Evolutionary conservation across 2,888 invertebrate species (phyloP).

Genomic region (Heliothis peltigera): DNA sequence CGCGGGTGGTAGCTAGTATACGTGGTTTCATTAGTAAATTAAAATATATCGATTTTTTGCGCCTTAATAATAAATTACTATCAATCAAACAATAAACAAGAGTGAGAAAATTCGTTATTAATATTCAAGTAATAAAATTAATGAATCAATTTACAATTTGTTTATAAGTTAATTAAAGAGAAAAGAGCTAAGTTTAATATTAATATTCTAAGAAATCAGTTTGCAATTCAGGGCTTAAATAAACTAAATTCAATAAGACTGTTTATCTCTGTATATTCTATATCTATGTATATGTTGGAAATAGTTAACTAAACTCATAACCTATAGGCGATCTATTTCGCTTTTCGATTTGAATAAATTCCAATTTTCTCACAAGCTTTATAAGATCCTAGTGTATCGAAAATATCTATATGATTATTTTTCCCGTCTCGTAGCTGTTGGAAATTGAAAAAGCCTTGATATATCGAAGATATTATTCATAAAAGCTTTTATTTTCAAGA

Average conservation of each 20-base stretch:
- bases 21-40: background rate
- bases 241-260: slow-evolving; percentile 61
- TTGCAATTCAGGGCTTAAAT: slow-evolving; percentile 59
- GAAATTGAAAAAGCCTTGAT: slow-evolving; percentile 34
- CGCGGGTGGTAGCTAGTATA: too few species aligned
- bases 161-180: slow-evolving; percentile 51
- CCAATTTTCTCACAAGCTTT: slow-evolving; percentile 80
- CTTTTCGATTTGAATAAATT: slow-evolving; percentile 79
- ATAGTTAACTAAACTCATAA: slow-evolving; percentile 38
- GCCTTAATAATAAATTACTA: slow-evolving; percentile 11
- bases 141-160: slow-evolving; percentile 46
- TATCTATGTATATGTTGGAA: slow-evolving; percentile 53
- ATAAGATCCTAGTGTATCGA: slow-evolving; percentile 81
- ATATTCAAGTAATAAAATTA: slow-evolving; percentile 51
- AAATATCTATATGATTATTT: slow-evolving; percentile 71
- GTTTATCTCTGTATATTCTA: too few species aligned
- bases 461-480: slow-evolving; percentile 37
- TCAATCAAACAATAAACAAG: slow-evolving; percentile 12
- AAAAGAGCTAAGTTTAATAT: slow-evolving; percentile 53
- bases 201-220: slow-evolving; percentile 59
- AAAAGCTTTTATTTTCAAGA: slow-evolving; percentile 32
- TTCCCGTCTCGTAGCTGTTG: slow-evolving; percentile 65
- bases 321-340: slow-evolving; percentile 79
- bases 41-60: too few species aligned
- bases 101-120: slow-evolving; percentile 36